Conservation (phyloP, 2,113 vertebrate species). For the Neopipo cinnamomea region DNA sequence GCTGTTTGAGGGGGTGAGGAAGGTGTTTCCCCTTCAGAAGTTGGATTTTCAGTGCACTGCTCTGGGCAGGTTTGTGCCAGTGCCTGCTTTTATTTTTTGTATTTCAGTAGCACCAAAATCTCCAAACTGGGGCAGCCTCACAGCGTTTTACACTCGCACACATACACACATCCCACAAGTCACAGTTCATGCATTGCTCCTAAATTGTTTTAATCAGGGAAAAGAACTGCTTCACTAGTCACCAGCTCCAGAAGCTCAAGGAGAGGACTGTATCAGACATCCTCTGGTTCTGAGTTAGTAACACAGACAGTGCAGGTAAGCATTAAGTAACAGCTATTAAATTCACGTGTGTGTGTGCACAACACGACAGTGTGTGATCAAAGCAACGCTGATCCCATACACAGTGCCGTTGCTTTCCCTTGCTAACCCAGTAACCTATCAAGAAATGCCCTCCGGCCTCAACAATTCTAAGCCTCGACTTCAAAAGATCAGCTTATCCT, state of each 20-base stretch:
- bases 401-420: neutral
- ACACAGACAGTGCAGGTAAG: neutral
- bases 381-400: neutral
- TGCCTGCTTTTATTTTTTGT: neutral
- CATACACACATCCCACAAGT: fast-evolving
- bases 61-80: neutral
- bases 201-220: neutral
- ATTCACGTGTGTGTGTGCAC: neutral
- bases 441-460: constrained; percentile 37
- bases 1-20: neutral
- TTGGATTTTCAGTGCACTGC: neutral
- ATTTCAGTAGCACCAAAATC: neutral
- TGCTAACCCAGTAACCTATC: constrained; percentile 1
- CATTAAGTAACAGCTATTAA: neutral
- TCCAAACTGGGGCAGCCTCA: neutral
- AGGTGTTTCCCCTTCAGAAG: neutral
- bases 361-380: neutral
- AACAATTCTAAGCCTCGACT: constrained; percentile 30
- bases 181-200: neutral
- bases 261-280: neutral
- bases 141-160: neutral
- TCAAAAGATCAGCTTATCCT: constrained; percentile 41
- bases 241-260: neutral
- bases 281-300: neutral
- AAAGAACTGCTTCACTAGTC: neutral